Evolutionary conservation across 2,113 vertebrate species (phyloP), one percentile per base, ranked within the genome.

Genomic region (Epinephelus lanceolatus): DNA sequence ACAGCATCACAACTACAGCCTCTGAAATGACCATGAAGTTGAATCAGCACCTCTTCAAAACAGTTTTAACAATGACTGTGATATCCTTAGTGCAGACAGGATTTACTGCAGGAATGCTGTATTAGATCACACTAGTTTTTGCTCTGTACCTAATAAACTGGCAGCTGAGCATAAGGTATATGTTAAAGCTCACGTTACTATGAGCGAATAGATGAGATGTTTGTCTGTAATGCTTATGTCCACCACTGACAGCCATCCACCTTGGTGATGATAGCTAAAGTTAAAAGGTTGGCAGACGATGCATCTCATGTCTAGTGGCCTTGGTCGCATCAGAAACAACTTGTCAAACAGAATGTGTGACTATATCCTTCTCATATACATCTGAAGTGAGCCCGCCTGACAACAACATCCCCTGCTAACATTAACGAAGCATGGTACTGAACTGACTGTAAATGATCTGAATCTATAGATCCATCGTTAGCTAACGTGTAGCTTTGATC

Each of bases 301-400:
- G 60, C 49, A 71, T 45, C 33, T 49, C 42, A 3, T 37, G 72
- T 56, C 10, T 52, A 2, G 6, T 9, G 74, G 83, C 62, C 63
- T 45, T 12, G 10, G 25, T 49, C 8, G 53, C 27, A 11, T 17
- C 21, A 72, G 49, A 60, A 60, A 13, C 49, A 52, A 83, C 84
- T 86, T 56, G 88, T 79, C 79, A 85, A 76, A 90, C 83, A 76
- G 86, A 84, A 89, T 86, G 80, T 80, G 6, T 69, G 74, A 68
- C 49, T 80, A 27, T 17, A 71, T 81, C 49, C 76, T 52, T 55
- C 21, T n/a, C 21, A 59, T 18, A 42, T 23, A 62, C 27, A 63
- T 37, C 8, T 45, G 4, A 19, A 68, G 23, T 1, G 13, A 70
- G 15, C 15, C 27, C 56, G 77, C 53, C 19, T 33, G 9, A 78